phyloP scores from a whole-genome alignment of 1,140 invertebrate genomes.

The Zaprionus taronus region DNA sequence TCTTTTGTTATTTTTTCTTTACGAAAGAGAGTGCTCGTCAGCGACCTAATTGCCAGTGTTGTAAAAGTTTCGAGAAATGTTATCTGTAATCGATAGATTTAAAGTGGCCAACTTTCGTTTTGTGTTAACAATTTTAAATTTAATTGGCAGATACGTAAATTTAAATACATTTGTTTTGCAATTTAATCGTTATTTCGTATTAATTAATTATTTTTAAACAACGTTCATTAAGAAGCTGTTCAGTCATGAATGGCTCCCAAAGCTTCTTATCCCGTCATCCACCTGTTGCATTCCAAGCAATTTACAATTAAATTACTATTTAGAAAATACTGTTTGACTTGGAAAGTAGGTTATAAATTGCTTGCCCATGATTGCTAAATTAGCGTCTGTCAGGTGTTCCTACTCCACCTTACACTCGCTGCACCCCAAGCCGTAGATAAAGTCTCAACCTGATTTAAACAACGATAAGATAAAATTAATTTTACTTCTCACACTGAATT shows the following conservation, averaged over 20 bases:
- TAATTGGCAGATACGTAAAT: not conserved
- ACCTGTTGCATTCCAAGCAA: too few species aligned
- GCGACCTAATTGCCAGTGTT: slow-evolving; percentile 7
- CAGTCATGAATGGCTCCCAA: not conserved
- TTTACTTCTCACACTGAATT: slow-evolving; percentile 49
- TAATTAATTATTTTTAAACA: not conserved
- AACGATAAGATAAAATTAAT: slow-evolving; percentile 16
- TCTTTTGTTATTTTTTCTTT: slow-evolving; percentile 1
- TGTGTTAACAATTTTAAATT: not conserved
- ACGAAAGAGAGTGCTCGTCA: not conserved
- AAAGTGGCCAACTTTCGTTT: not conserved
- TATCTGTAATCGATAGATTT: slow-evolving; percentile 1
- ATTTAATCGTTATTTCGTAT: not conserved
- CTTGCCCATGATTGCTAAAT: not conserved
- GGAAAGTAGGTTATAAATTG: not conserved
- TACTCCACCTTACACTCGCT: not conserved
- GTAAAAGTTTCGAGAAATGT: not conserved
- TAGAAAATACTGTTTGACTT: not conserved
- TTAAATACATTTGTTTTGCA: not conserved
- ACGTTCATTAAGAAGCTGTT: not conserved
- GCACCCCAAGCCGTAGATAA: slow-evolving; percentile 10
- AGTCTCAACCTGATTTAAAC: not conserved
- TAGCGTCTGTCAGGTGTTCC: not conserved
- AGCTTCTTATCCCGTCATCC: too few species aligned
- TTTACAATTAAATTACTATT: too few species aligned